These are phyloP conservation scores for Virgularia gustaviana DNA, from an alignment of 92 coral and sea anemone genomes.

Conservation along the genomic window DNA sequence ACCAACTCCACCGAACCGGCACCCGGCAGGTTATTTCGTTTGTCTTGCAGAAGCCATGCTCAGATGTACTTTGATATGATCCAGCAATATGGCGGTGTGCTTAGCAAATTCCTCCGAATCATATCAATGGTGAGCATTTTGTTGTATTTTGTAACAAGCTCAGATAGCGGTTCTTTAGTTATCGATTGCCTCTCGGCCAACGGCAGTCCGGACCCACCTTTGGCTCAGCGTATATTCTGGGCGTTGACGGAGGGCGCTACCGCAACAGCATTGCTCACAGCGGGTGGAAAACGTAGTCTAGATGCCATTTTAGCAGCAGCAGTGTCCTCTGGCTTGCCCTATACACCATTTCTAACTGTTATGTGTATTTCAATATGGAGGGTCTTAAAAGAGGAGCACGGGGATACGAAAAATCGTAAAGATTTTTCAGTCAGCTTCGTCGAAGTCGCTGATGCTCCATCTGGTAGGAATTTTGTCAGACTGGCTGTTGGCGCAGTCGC, in stretches of 20 bases:
- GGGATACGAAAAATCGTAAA: slow-evolving; percentile 59
- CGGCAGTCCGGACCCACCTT: slow-evolving; percentile 80
- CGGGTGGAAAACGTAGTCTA: slow-evolving; percentile 65
- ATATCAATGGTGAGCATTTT: slow-evolving; percentile 62
- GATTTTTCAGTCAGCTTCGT: slow-evolving; percentile 47
- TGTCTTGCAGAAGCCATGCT: slow-evolving; percentile 60
- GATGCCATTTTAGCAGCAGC: slow-evolving; percentile 67
- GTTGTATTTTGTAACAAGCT: slow-evolving; percentile 87
- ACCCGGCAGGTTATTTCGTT: slow-evolving; percentile 66
- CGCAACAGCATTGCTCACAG: slow-evolving; percentile 74
- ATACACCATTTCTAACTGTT: slow-evolving; percentile 60
- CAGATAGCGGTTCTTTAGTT: slow-evolving; percentile 86
- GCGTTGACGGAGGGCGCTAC: slow-evolving; percentile 87
- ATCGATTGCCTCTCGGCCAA: slow-evolving; percentile 84
- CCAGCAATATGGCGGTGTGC: slow-evolving; percentile 58
- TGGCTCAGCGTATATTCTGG: slow-evolving; percentile 79
- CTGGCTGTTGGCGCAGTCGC: slow-evolving; percentile 49
- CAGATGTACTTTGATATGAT: slow-evolving; percentile 81
- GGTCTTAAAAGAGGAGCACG: slow-evolving; percentile 62
- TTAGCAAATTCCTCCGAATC: slow-evolving; percentile 56
- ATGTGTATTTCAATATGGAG: slow-evolving; percentile 73
- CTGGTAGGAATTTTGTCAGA: slow-evolving; percentile 1
- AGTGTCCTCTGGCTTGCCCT: slow-evolving; percentile 64
- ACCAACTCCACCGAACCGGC: slow-evolving; percentile 42
- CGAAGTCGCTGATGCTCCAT: slow-evolving; percentile 38